Conservation (phyloP, 2,113 vertebrate genomes). For the Xenopus laevis region DNA sequence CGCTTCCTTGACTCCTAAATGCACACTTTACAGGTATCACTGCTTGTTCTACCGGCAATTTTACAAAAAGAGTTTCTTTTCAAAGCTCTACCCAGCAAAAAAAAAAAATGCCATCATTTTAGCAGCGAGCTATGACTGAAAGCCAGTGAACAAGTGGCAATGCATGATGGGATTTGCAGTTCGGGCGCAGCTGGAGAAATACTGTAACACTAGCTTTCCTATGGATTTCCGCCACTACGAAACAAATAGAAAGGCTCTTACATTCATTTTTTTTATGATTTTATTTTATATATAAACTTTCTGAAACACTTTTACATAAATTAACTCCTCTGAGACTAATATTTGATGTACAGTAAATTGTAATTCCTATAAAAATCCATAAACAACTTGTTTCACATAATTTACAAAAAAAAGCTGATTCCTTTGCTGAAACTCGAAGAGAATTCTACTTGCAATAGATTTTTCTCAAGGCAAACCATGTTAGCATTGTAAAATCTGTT, state of each 20-base stretch:
- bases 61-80: constrained; percentile 9
- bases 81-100: constrained; percentile 18
- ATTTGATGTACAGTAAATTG: constrained; percentile 97
- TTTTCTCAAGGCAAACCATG: constrained; percentile 67
- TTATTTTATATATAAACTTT: constrained; percentile 96
- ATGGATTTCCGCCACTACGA: constrained; percentile 18
- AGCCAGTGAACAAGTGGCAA: too few species aligned
- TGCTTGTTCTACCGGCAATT: constrained; percentile 14
- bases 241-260: constrained; percentile 64
- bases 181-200: too few species aligned
- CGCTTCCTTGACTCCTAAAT: constrained; percentile 1
- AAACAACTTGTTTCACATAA: constrained; percentile 92
- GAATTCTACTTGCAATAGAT: constrained; percentile 68
- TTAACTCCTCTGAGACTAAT: constrained; percentile 99
- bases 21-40: constrained; percentile 19
- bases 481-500: constrained; percentile 71
- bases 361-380: constrained; percentile 92
- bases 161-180: too few species aligned
- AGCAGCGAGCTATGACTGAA: not conserved
- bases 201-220: too few species aligned
- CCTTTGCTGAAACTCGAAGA: constrained; percentile 81
- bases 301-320: constrained; percentile 99
- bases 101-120: not conserved
- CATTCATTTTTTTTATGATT: constrained; percentile 79
- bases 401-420: constrained; percentile 91